Evolutionary conservation across 2,888 invertebrate genomes (phyloP).

Genomic region (Brachypalpus laphriformis): DNA sequence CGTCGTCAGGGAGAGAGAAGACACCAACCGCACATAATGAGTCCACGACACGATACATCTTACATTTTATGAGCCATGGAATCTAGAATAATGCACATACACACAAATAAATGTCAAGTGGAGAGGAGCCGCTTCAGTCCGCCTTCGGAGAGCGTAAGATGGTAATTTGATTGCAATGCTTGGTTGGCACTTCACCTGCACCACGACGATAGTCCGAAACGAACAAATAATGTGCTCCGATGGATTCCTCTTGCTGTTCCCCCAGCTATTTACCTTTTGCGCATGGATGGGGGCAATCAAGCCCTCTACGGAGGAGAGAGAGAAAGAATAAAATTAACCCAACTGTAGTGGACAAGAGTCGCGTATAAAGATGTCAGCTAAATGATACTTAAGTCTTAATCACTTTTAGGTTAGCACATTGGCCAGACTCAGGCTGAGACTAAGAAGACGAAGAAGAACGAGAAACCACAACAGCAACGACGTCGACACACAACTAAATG

Average conservation of each 20-base stretch:
- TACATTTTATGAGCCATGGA: constrained; percentile 73
- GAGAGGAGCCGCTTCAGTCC: constrained; percentile 36
- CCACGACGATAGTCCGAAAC: constrained; percentile 23
- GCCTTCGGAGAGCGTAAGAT: constrained; percentile 62
- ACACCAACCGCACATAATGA: constrained; percentile 64
- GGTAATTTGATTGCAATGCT: constrained; percentile 74
- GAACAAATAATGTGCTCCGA: constrained; percentile 54
- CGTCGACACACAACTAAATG: constrained; percentile 46
- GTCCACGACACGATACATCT: constrained; percentile 72
- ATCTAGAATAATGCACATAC: constrained; percentile 70
- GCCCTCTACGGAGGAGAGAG: constrained; percentile 2
- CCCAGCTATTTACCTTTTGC: constrained; percentile 39
- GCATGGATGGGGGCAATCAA: constrained; percentile 21
- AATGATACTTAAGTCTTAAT: constrained; percentile 73
- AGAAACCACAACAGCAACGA: constrained; percentile 23
- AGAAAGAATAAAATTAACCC: constrained; percentile 52
- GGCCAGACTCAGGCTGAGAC: not conserved
- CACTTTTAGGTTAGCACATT: constrained; percentile 64
- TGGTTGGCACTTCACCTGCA: constrained; percentile 73
- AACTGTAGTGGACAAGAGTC: constrained; percentile 45
- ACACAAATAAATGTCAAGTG: constrained; percentile 74
- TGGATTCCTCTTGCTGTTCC: not conserved
- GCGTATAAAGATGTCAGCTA: constrained; percentile 73
- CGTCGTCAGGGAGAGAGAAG: not conserved
- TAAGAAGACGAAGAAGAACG: constrained; percentile 8